phyloP scores from a whole-genome alignment of 2,797 vertebrate species.

The Sciurus vulgaris region DNA sequence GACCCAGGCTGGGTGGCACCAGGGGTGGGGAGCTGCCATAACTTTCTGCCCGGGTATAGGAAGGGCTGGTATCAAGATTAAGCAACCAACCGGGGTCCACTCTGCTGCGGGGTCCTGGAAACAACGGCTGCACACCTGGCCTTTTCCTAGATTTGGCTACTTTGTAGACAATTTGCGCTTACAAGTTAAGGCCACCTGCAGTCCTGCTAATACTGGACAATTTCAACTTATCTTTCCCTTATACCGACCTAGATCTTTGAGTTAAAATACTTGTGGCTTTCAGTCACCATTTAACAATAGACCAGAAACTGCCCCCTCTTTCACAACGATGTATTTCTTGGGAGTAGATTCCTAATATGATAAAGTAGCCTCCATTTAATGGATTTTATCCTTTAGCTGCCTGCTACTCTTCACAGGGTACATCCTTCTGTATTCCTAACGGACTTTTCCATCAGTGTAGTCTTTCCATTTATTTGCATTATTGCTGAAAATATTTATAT shows the following conservation, averaged over 20 bases:
- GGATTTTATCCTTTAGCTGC: not conserved
- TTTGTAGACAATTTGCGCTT: not conserved
- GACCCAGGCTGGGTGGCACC: accelerated
- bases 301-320: not conserved
- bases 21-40: not conserved
- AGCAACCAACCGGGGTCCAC: not conserved
- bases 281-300: not conserved
- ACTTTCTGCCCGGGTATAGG: not conserved
- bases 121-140: not conserved
- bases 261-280: constrained; percentile 2
- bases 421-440: not conserved
- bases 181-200: not conserved
- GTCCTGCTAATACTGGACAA: not conserved
- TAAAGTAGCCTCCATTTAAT: not conserved
- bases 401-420: not conserved
- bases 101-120: not conserved
- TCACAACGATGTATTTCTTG: not conserved
- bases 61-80: not conserved
- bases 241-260: not conserved
- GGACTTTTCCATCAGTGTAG: not conserved
- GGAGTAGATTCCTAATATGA: not conserved
- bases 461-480: constrained; percentile 24
- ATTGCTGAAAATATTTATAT: constrained; percentile 19
- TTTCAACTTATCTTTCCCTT: not conserved
- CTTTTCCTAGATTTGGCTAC: not conserved